Percentiles rank a stretch among this genome's conserved stretches.
Conservation (phyloP, 92 coral and sea anemone species). For the Palythoa grandis region DNA sequence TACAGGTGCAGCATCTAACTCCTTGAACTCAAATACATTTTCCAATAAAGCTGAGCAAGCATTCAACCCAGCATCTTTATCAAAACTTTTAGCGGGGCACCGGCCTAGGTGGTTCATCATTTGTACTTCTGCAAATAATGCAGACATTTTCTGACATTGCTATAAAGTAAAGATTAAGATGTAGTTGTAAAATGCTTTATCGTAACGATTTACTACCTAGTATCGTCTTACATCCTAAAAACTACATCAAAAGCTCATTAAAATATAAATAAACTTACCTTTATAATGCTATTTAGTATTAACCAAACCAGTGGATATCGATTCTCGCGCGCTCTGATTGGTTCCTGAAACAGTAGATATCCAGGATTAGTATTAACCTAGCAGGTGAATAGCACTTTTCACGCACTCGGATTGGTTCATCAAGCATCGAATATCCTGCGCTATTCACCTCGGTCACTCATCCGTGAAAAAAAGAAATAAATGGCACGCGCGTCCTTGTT, state of each 20-base stretch:
- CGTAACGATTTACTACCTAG: not conserved
- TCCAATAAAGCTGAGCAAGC: not conserved
- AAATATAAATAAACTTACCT: not conserved
- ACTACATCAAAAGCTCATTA: not conserved
- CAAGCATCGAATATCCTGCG: too few species aligned
- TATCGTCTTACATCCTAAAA: not conserved
- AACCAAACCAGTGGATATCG: too few species aligned
- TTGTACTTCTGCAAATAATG: not conserved
- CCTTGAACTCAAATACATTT: not conserved
- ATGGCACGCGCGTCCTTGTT: too few species aligned
- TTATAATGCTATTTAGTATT: too few species aligned
- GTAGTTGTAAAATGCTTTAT: not conserved
- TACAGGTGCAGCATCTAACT: conserved; percentile 1
- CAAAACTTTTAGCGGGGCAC: not conserved
- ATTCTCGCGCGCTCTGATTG: too few species aligned
- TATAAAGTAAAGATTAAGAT: not conserved
- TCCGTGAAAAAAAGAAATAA: too few species aligned
- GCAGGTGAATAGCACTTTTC: too few species aligned
- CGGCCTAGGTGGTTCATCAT: not conserved
- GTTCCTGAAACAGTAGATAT: too few species aligned
- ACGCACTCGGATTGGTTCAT: too few species aligned
- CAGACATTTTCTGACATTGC: not conserved
- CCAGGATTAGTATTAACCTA: too few species aligned
- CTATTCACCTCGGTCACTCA: too few species aligned
- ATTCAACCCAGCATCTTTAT: not conserved